Conservation (phyloP, 2,888 invertebrate species). For the Andrena camellia region DNA sequence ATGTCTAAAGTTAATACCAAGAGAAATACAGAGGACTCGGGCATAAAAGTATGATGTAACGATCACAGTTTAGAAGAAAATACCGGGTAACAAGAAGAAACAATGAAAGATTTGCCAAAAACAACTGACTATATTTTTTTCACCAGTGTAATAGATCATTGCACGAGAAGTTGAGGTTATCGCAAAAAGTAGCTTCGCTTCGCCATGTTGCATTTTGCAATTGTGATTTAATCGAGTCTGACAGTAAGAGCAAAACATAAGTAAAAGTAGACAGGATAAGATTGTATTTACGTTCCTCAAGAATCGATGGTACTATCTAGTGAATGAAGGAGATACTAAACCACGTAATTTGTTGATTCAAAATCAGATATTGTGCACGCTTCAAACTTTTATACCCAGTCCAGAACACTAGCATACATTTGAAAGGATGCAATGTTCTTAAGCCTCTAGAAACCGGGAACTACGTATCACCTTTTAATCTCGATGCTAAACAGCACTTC, state of each 20-base stretch:
- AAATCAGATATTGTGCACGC: constrained; percentile 19
- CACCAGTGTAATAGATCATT: constrained; percentile 9
- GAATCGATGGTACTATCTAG: not conserved
- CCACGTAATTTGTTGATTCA: constrained; percentile 1
- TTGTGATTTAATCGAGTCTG: constrained; percentile 48
- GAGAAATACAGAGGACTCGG: not conserved
- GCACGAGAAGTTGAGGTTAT: constrained; percentile 64
- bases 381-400: constrained; percentile 7
- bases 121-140: constrained; percentile 39
- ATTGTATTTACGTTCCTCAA: not conserved
- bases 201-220: constrained; percentile 71
- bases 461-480: constrained; percentile 51
- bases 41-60: constrained; percentile 3
- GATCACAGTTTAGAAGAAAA: not conserved
- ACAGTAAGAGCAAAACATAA: constrained; percentile 48
- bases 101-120: constrained; percentile 30
- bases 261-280: constrained; percentile 16
- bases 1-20: constrained; percentile 1
- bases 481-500: constrained; percentile 47
- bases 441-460: not conserved
- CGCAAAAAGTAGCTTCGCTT: constrained; percentile 47
- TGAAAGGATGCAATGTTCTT: constrained; percentile 1
- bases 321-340: not conserved
- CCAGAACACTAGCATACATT: constrained; percentile 2
- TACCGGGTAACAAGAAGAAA: constrained; percentile 6